Percentiles rank a stretch among this genome's conserved stretches.
These are phyloP conservation scores for Spicauda simplicius DNA, from an alignment of 2,888 invertebrate genomes.

Conservation along the genomic window DNA sequence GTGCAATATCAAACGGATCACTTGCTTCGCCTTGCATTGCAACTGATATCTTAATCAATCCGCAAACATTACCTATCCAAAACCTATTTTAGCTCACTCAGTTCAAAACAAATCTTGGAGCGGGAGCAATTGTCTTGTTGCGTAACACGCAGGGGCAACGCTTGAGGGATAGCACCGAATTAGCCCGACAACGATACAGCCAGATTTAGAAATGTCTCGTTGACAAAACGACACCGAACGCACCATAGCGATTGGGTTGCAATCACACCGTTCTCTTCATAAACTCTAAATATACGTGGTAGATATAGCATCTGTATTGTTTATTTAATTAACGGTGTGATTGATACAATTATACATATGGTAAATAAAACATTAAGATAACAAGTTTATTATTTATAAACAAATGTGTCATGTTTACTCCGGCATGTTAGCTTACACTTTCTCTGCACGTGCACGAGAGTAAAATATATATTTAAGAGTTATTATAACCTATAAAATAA, in stretches of 20 bases:
- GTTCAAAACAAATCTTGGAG: neutral
- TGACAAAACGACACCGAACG: slow-evolving; percentile 60
- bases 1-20: too few relatives aligned
- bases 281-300: neutral
- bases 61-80: too few relatives aligned
- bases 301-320: too few relatives aligned
- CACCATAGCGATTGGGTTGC: slow-evolving; percentile 1
- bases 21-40: too few relatives aligned
- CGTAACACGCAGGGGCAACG: slow-evolving; percentile 67
- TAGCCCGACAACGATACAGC: slow-evolving; percentile 67
- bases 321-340: too few relatives aligned
- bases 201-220: slow-evolving; percentile 76
- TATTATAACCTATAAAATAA: too few relatives aligned
- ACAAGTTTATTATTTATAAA: neutral
- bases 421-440: too few relatives aligned
- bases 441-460: too few relatives aligned
- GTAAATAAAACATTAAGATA: neutral
- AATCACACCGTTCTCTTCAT: neutral
- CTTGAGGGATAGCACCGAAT: slow-evolving; percentile 59
- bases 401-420: too few relatives aligned
- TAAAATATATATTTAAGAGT: too few relatives aligned
- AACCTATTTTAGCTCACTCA: neutral
- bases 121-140: slow-evolving; percentile 64
- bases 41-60: too few relatives aligned
- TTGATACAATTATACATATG: too few relatives aligned